These are phyloP conservation scores for Pseudorhombus dupliciocellatus DNA, from an alignment of 2,113 vertebrate species.

Conservation along the genomic window DNA sequence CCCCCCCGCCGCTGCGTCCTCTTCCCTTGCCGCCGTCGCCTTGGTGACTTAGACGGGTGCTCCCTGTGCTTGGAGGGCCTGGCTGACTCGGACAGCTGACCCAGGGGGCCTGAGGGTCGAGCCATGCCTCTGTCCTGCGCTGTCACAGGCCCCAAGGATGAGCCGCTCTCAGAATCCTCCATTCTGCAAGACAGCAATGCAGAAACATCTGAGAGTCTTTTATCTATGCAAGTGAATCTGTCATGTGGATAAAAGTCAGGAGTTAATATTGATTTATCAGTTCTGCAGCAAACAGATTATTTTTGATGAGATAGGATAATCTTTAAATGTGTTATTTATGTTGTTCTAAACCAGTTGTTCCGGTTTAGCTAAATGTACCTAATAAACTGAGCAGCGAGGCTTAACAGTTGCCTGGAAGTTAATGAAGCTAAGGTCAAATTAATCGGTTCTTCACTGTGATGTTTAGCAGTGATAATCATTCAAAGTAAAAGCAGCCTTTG, in stretches of 20 bases:
- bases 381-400: neutral
- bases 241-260: too few relatives aligned
- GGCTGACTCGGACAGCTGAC: constrained; percentile 50
- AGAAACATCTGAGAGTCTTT: neutral
- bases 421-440: neutral
- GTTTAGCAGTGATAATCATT: neutral
- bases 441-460: neutral
- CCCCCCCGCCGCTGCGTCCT: constrained; percentile 66
- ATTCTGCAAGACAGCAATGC: constrained; percentile 51
- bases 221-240: neutral
- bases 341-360: too few relatives aligned
- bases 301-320: neutral
- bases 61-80: constrained; percentile 63
- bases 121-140: constrained; percentile 28
- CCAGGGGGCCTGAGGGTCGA: constrained; percentile 15
- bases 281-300: neutral
- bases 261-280: neutral
- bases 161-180: constrained; percentile 62
- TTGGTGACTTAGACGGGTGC: constrained; percentile 71
- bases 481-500: neutral
- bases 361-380: neutral
- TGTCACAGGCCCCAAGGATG: constrained; percentile 3
- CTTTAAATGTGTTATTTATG: neutral
- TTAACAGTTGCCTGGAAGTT: neutral
- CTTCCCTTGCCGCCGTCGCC: constrained; percentile 77